A percentile compares a stretch with the other conserved stretches of the same genome.
These are phyloP conservation scores for Drosophila neotestacea DNA, from an alignment of 2,888 invertebrate species.

Conservation along the genomic window DNA sequence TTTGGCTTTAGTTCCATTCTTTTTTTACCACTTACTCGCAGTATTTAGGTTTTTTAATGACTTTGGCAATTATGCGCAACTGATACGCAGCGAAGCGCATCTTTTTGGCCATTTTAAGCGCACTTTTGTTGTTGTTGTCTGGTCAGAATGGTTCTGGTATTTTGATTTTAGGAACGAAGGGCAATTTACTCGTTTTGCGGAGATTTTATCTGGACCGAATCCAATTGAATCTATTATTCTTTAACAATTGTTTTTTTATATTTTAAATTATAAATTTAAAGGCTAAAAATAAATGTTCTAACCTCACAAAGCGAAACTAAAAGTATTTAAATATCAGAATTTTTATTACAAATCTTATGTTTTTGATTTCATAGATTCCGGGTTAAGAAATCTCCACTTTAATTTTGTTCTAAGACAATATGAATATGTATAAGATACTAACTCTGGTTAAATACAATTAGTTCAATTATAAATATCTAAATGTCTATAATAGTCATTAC, in stretches of 20 bases:
- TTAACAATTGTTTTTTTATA: slow-evolving; percentile 7
- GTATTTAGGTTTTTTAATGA: slow-evolving; percentile 59
- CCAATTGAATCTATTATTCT: slow-evolving; percentile 18
- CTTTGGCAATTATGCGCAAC: slow-evolving; percentile 73
- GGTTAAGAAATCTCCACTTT: too few species aligned
- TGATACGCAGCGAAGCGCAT: slow-evolving; percentile 74
- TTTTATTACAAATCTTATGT: too few species aligned
- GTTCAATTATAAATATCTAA: not conserved
- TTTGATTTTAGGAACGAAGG: slow-evolving; percentile 47
- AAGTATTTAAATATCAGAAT: not conserved
- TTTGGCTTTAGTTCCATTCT: slow-evolving; percentile 27
- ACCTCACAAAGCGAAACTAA: not conserved
- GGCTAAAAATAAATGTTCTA: not conserved
- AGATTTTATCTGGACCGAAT: slow-evolving; percentile 23
- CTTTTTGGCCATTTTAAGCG: slow-evolving; percentile 59
- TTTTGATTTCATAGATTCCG: too few species aligned
- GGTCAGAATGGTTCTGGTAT: slow-evolving; percentile 64
- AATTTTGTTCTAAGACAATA: too few species aligned
- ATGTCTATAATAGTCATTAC: not conserved
- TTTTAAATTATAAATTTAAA: not conserved
- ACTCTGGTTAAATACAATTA: not conserved
- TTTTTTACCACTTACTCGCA: slow-evolving; percentile 39
- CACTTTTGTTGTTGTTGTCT: slow-evolving; percentile 25
- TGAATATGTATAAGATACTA: too few species aligned
- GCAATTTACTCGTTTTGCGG: slow-evolving; percentile 15